Base-by-base conservation (phyloP, 2,797 vertebrate species). In the Delichon dasypus region DNA sequence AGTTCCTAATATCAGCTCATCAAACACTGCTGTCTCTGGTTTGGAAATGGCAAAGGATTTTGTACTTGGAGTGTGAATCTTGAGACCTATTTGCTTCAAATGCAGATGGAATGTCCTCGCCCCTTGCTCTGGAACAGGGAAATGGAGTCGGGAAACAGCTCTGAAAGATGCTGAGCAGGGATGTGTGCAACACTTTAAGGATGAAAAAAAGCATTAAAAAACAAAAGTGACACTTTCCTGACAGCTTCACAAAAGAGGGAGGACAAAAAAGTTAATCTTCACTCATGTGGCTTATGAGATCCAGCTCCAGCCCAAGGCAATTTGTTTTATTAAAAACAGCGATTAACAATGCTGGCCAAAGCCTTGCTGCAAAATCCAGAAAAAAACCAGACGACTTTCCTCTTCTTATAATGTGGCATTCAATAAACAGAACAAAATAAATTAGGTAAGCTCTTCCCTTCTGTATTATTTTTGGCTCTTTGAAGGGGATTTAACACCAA, bases 251-350 rank as follows among this genome's bases (percentile, higher is more conserved):
- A 50, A 53, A 87, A 91, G 17, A 54, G 9, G 45, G 80, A 84
- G 26, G 50, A 89, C 62, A 76, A 67, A 51, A 51, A 92, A 81
- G 29, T 87, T 91, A 85, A 78, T 91, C n/a, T 87, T 90, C 38
- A 74, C 9, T 79, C 58, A 7, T 42, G 17, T 72, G 74, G 65
- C 9, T 92, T 88, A 50, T 4, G 81, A 81, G 62, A 78, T 82
- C 88, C 75, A 51, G 27, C 62, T 88, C 53, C 55, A 88, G 68
- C 79, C 66, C 42, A 78, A 73, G 80, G 86, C 81, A 55, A 25
- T 48, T 84, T 77, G 16, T 55, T 67, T 90, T 42, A 73, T 89
- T 90, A 77, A 90, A 85, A 89, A 14, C 30, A 89, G 55, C 30
- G 90, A 93, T 88, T 94, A 93, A 77, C 47, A 65, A 11, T 18